phyloP scores from a whole-genome alignment of 2,113 vertebrate species.

The Serinus canaria region DNA sequence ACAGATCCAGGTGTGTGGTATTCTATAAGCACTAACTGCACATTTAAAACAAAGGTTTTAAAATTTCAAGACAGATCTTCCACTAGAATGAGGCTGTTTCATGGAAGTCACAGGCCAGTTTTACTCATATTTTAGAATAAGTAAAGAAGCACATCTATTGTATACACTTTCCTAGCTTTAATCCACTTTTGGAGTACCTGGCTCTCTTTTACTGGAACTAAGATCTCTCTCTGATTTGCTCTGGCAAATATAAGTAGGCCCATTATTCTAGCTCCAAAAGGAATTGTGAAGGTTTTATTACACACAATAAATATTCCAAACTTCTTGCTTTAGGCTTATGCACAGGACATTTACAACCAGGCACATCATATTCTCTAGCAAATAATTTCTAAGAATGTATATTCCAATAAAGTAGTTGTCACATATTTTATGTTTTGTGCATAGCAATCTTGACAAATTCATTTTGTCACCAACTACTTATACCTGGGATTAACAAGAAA shows the following conservation, averaged over 20 bases:
- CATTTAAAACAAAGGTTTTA: not conserved
- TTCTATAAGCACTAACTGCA: not conserved
- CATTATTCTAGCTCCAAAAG: not conserved
- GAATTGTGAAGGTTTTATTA: not conserved
- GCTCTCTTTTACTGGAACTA: constrained; percentile 83
- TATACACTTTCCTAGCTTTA: not conserved
- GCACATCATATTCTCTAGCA: not conserved
- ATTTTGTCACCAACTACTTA: constrained; percentile 80
- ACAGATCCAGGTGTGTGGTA: not conserved
- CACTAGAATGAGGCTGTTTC: not conserved
- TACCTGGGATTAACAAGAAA: constrained; percentile 78
- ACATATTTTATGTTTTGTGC: constrained; percentile 48
- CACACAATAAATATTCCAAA: not conserved
- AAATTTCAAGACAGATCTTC: not conserved
- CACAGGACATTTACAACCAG: not conserved
- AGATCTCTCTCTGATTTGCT: constrained; percentile 83
- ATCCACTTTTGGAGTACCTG: constrained; percentile 81
- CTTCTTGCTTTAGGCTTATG: not conserved
- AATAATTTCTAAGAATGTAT: constrained; percentile 23
- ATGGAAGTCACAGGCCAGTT: not conserved
- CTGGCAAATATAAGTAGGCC: constrained; percentile 69
- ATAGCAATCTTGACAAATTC: constrained; percentile 81
- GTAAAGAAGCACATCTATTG: not conserved
- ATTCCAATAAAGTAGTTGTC: not conserved
- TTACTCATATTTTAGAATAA: not conserved